Conservation (phyloP, 2,888 invertebrate genomes). For the Horisme vitalbata region DNA sequence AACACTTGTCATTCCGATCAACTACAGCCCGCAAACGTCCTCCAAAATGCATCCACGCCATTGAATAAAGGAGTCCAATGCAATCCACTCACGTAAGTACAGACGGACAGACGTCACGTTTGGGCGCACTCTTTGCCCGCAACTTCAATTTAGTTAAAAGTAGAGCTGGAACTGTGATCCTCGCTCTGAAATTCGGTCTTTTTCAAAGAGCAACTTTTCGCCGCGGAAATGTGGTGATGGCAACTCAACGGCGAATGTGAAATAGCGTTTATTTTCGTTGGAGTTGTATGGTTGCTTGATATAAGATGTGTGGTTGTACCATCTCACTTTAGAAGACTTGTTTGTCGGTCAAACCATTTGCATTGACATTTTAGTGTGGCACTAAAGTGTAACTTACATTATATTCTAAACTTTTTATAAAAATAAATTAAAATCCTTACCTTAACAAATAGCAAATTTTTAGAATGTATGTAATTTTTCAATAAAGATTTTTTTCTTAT, state of each 20-base stretch:
- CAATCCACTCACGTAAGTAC: slow-evolving; percentile 71
- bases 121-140: slow-evolving; percentile 60
- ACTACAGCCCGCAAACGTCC: slow-evolving; percentile 45
- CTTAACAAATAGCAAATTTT: too few relatives aligned
- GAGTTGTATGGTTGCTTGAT: slow-evolving; percentile 9
- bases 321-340: too few relatives aligned
- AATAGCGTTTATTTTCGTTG: slow-evolving; percentile 29
- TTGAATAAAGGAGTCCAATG: slow-evolving; percentile 51
- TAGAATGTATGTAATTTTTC: too few relatives aligned
- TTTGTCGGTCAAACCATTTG: too few relatives aligned
- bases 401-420: too few relatives aligned
- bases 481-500: too few relatives aligned
- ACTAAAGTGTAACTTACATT: too few relatives aligned
- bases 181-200: slow-evolving; percentile 53
- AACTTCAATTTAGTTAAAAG: slow-evolving; percentile 80
- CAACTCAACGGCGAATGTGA: slow-evolving; percentile 18
- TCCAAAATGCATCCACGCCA: slow-evolving; percentile 51
- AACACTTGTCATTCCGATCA: slow-evolving; percentile 58
- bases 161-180: slow-evolving; percentile 66
- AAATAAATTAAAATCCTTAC: too few relatives aligned
- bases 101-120: slow-evolving; percentile 66
- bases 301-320: too few relatives aligned
- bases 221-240: slow-evolving; percentile 46
- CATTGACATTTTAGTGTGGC: too few relatives aligned
- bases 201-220: slow-evolving; percentile 47